Conservation (phyloP, 2,888 invertebrate species). For the Megalurothrips usitatus region DNA sequence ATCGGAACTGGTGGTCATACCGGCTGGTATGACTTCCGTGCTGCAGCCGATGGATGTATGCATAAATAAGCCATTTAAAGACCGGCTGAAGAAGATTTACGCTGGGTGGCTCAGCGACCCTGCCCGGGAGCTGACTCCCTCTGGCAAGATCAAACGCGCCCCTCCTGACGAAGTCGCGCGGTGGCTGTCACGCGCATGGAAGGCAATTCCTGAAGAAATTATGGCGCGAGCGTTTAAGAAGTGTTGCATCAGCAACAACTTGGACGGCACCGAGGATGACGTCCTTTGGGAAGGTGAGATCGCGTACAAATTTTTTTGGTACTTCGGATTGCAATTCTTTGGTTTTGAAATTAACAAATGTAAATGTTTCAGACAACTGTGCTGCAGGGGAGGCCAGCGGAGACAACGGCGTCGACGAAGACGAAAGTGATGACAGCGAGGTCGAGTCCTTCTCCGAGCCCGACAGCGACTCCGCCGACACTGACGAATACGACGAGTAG, state of each 20-base stretch:
- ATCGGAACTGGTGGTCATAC: constrained; percentile 32
- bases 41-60: constrained; percentile 33
- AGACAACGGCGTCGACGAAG: too few relatives aligned
- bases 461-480: too few relatives aligned
- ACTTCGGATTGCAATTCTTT: too few relatives aligned
- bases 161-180: constrained; percentile 1
- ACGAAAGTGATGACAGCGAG: too few relatives aligned
- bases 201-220: not conserved
- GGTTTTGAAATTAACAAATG: too few relatives aligned
- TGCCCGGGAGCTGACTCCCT: constrained; percentile 30
- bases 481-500: too few relatives aligned
- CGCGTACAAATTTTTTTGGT: too few relatives aligned
- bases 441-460: too few relatives aligned
- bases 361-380: too few relatives aligned
- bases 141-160: constrained; percentile 33
- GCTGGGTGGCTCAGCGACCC: constrained; percentile 31
- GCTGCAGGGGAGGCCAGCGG: too few relatives aligned
- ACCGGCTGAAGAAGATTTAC: constrained; percentile 30
- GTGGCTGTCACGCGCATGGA: constrained; percentile 33
- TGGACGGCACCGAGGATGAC: constrained; percentile 33
- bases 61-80: constrained; percentile 34
- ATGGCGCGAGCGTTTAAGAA: constrained; percentile 32
- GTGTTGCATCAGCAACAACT: constrained; percentile 32
- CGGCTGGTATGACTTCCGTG: constrained; percentile 33
- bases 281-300: constrained; percentile 32